Percentiles rank a stretch among this genome's conserved stretches.
These are phyloP conservation scores for Aix galericulata DNA, from an alignment of 2,113 vertebrate genomes.

Conservation along the genomic window DNA sequence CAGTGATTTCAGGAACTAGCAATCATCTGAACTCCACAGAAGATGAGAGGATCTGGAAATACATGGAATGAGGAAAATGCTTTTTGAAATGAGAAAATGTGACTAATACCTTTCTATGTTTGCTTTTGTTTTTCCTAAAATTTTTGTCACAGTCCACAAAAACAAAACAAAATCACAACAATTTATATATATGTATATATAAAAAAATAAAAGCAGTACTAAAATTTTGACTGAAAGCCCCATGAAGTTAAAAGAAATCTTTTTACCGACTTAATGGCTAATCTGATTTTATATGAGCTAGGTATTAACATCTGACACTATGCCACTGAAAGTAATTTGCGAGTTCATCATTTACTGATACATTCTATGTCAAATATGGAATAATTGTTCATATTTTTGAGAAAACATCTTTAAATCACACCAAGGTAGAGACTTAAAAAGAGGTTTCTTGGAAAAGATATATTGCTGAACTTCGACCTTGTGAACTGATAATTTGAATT, in stretches of 20 bases:
- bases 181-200: neutral
- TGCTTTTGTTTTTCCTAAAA: neutral
- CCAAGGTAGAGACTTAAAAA: neutral
- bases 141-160: neutral
- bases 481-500: neutral
- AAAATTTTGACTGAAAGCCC: neutral
- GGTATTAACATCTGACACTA: neutral
- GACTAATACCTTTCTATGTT: neutral
- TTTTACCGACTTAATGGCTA: neutral
- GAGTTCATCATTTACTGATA: neutral
- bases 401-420: neutral
- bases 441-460: neutral
- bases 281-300: neutral
- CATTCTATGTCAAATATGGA: neutral
- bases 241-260: neutral
- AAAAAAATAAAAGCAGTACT: neutral
- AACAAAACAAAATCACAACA: rapidly evolving
- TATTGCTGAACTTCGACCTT: neutral
- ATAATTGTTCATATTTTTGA: neutral
- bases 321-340: neutral
- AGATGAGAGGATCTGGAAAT: neutral
- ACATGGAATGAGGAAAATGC: neutral
- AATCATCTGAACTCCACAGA: neutral
- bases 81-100: neutral
- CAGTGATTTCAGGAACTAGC: neutral